Evolutionary conservation across 2,888 invertebrate genomes (phyloP).

Genomic region (Baccha elongata): DNA sequence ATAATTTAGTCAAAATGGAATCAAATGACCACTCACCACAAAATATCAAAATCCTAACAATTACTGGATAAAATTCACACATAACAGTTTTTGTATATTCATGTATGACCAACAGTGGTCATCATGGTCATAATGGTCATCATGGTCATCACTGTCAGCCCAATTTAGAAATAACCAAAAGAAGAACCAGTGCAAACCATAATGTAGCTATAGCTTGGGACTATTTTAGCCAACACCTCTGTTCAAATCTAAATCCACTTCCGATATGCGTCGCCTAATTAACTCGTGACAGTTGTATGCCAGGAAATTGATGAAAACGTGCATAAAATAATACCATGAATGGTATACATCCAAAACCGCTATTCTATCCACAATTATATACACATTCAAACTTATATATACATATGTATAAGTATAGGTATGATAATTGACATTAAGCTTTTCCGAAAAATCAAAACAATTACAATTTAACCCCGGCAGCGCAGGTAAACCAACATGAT

Average conservation of each 20-base stretch:
- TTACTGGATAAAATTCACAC: slow-evolving; percentile 11
- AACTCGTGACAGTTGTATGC: slow-evolving; percentile 68
- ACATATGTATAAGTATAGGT: background rate
- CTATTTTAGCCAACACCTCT: slow-evolving; percentile 51
- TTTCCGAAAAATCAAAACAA: slow-evolving; percentile 68
- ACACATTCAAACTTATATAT: background rate
- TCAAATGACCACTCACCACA: slow-evolving; percentile 56
- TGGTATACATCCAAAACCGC: slow-evolving; percentile 4
- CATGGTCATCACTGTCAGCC: slow-evolving; percentile 29
- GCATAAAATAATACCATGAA: slow-evolving; percentile 58
- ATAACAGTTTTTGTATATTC: background rate
- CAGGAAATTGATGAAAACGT: slow-evolving; percentile 68
- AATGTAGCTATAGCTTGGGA: slow-evolving; percentile 18
- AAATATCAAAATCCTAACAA: slow-evolving; percentile 59
- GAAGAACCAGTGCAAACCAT: slow-evolving; percentile 9
- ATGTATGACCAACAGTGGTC: slow-evolving; percentile 38
- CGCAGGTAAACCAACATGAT: slow-evolving; percentile 1
- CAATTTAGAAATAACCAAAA: slow-evolving; percentile 22
- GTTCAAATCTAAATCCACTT: slow-evolving; percentile 69
- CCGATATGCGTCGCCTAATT: slow-evolving; percentile 67
- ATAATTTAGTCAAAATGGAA: slow-evolving; percentile 37
- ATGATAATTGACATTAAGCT: slow-evolving; percentile 64
- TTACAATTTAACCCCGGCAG: slow-evolving; percentile 57
- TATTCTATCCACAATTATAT: slow-evolving; percentile 9
- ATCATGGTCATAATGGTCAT: slow-evolving; percentile 17